Evolutionary conservation across 2,888 invertebrate species (phyloP), one percentile per base, ranked within the genome.

Genomic region (Bhutanitis thaidina): DNA sequence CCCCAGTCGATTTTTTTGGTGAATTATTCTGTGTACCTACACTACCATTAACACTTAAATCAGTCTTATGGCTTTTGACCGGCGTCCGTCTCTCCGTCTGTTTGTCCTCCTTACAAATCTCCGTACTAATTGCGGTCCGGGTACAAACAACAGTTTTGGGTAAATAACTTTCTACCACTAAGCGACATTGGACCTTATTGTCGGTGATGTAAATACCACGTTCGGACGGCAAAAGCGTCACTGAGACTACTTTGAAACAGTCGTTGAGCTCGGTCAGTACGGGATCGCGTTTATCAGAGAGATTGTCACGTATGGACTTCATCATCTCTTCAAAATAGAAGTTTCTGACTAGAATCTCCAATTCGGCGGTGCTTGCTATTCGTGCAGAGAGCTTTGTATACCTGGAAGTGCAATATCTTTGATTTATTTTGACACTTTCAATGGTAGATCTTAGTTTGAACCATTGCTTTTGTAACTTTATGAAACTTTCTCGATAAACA

Each of bases 321-420:
- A 93, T 90, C 92, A 97, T 95, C 71, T 97, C 95, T 64, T 96
- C 94, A 72, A 94, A 96, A 75, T 96, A 96, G 57, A 93, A 92
- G 62, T 93, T 92, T 68, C 95, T 91, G 64, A 93, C 92, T 57
- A 95, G 91, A 52, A 93, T 92, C 69, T 95, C 94, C 59, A 97
- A 86, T 71, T 94, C 93, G 9, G 91, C 83, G 43, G 95, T 94
- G 58, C 96, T 93, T 5, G 96, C 93, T 56, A 97, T 94, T 49
- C 94, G 93, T 41, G 95, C 93, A 74, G 96, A 95, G 51, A 94
- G 93, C 80, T 94, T 94, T 45, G 93, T 92, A 69, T 94, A 95
- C 67, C 93, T 93, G 71, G 65, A 78, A 77, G 20, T 5, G 20
- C 20, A 20, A 20, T 20, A 20, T 20, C 20, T 20, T 20, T 3